phyloP scores from a whole-genome alignment of 2,113 vertebrate genomes.

The Poicephalus meyeri region DNA sequence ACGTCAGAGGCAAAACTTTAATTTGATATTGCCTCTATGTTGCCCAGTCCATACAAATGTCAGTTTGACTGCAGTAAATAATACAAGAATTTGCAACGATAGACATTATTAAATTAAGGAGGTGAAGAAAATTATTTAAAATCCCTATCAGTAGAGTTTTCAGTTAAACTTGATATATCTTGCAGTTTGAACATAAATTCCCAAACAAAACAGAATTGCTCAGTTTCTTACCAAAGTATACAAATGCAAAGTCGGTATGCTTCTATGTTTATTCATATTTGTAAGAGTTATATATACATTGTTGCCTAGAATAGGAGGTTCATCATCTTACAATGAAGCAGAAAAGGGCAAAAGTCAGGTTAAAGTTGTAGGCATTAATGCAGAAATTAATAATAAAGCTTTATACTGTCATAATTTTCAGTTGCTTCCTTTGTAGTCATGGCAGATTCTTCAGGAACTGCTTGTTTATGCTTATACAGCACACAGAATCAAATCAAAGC shows the following conservation, averaged over 20 bases:
- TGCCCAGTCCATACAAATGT: not conserved
- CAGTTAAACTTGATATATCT: not conserved
- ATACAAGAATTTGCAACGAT: not conserved
- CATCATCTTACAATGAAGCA: not conserved
- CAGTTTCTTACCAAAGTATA: not conserved
- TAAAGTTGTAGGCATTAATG: not conserved
- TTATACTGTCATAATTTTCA: not conserved
- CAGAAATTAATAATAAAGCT: not conserved
- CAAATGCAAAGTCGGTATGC: not conserved
- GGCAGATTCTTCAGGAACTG: not conserved
- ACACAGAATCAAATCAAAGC: not conserved
- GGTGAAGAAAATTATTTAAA: not conserved
- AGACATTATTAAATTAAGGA: not conserved
- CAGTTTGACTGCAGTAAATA: not conserved
- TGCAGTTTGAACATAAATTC: not conserved
- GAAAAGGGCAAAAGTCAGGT: not conserved
- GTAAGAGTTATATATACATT: not conserved
- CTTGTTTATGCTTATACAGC: not conserved
- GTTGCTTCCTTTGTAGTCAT: not conserved
- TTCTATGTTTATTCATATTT: not conserved
- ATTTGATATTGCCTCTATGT: not conserved
- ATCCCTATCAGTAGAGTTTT: not conserved
- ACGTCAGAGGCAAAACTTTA: not conserved
- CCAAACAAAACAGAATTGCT: not conserved
- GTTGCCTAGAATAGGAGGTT: not conserved